These are phyloP conservation scores for Mus musculus DNA, from an alignment of 2,113 vertebrate species.

Conservation along the genomic window DNA sequence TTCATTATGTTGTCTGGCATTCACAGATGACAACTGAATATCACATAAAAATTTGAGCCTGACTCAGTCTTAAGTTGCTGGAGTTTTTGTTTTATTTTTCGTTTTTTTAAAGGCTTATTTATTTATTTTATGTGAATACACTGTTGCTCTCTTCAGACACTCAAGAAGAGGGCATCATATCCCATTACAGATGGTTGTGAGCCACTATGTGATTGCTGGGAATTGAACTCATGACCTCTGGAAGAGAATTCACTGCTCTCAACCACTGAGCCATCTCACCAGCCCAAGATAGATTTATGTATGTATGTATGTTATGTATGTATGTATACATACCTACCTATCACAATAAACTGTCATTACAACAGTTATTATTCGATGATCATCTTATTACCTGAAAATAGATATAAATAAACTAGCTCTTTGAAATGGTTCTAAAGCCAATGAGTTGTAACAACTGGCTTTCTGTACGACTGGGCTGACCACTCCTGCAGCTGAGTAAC, in stretches of 20 bases:
- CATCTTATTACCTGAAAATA: conserved; percentile 14
- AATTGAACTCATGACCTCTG: too few relatives aligned
- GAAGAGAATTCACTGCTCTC: too few relatives aligned
- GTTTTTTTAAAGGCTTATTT: too few relatives aligned
- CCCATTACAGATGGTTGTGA: too few relatives aligned
- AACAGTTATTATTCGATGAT: not conserved
- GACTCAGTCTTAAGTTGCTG: conserved; percentile 9
- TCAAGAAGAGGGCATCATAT: too few relatives aligned
- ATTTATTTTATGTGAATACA: too few relatives aligned
- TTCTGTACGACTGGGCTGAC: conserved; percentile 15
- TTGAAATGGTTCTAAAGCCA: not conserved
- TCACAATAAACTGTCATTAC: not conserved
- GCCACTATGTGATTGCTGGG: too few relatives aligned
- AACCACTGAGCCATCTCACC: too few relatives aligned
- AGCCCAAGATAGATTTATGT: too few relatives aligned
- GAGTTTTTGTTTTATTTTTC: too few relatives aligned
- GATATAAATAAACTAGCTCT: conserved; percentile 30
- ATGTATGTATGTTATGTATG: not conserved
- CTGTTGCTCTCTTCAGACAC: too few relatives aligned
- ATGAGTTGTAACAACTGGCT: not conserved
- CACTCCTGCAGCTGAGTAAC: not conserved
- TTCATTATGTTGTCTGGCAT: not conserved
- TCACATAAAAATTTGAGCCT: not conserved
- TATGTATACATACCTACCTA: not conserved
- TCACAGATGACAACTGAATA: not conserved